Evolutionary conservation across 2,797 vertebrate genomes (phyloP), one percentile per base, ranked within the genome.

Genomic region (Eremophila alpestris): DNA sequence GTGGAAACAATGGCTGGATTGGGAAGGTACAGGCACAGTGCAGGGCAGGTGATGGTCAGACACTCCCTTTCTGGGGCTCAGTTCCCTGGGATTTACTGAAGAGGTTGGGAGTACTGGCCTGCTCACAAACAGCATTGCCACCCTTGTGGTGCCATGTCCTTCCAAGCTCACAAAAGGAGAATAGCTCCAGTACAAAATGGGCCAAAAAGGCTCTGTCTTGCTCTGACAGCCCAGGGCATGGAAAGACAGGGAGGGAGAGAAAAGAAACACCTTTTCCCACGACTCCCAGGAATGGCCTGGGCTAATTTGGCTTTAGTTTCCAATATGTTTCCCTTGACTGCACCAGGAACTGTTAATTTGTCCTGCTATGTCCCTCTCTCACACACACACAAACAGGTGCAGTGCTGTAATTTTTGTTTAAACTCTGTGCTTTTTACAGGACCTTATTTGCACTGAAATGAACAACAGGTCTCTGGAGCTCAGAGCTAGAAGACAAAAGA

Each of bases 261-360:
- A 27, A 58, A 87, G 60, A 64, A 87, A 81, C 32, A 70, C 62
- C 64, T 75, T 93, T 95, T 93, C 76, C 69, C 85, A 92, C 0
- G 3, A 65, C 51, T 95, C 36, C 29, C 49, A 69, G 68, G 36
- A 71, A 81, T 2, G 13, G 6, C 54, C 82, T 60, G 27, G 16
- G 26, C 45, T 67, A 46, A 95, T 87, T 19, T 91, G 69, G 40
- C 79, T 69, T 92, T 51, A 76, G 32, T 83, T 96, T 67, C 78
- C 2, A 3, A 21, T 38, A 3, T 1, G 4, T 59, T 95, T 80
- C 64, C 40, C 40, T 92, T 13, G 27, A 34, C 54, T 62, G 75
- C 62, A 87, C 51, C 41, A 83, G 76, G 60, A 93, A 36, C 36
- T 75, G 23, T 29, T 55, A 26, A 29, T 63, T 60, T 81, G 19